A percentile compares a stretch with the other conserved stretches of the same genome.
These are phyloP conservation scores for Invenusta paracnida DNA, from an alignment of 2,888 invertebrate genomes.

Conservation along the genomic window DNA sequence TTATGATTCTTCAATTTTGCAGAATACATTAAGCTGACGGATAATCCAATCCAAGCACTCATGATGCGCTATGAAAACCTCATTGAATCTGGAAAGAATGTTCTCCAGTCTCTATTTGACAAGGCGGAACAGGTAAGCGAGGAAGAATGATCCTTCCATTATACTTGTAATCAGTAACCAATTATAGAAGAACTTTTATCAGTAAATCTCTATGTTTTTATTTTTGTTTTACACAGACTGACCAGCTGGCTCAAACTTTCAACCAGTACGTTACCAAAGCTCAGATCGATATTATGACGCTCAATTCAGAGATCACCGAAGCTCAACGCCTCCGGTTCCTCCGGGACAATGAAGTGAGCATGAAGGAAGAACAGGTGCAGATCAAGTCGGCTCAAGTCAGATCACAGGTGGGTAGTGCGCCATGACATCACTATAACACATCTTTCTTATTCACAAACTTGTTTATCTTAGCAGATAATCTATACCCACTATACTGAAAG, in stretches of 20 bases:
- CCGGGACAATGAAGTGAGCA: neutral
- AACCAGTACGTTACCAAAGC: neutral
- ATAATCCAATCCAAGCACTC: neutral
- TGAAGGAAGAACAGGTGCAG: neutral
- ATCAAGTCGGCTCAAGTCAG: neutral
- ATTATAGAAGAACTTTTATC: too few species aligned
- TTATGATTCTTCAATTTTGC: too few species aligned
- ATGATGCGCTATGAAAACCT: neutral
- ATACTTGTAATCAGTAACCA: too few species aligned
- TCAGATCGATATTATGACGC: neutral
- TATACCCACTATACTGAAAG: too few species aligned
- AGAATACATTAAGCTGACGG: neutral
- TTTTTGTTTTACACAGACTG: neutral
- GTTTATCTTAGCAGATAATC: too few species aligned
- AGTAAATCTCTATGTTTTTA: too few species aligned
- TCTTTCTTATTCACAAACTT: too few species aligned
- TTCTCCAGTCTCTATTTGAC: neutral
- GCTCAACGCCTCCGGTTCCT: neutral
- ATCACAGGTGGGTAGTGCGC: constrained; percentile 48
- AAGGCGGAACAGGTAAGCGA: neutral
- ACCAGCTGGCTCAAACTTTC: neutral
- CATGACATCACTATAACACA: too few species aligned
- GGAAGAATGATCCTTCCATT: too few species aligned
- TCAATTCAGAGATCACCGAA: neutral
- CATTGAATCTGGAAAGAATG: neutral